Base-by-base conservation (phyloP, 1,140 invertebrate species). In the Saccostrea cuccullata region DNA sequence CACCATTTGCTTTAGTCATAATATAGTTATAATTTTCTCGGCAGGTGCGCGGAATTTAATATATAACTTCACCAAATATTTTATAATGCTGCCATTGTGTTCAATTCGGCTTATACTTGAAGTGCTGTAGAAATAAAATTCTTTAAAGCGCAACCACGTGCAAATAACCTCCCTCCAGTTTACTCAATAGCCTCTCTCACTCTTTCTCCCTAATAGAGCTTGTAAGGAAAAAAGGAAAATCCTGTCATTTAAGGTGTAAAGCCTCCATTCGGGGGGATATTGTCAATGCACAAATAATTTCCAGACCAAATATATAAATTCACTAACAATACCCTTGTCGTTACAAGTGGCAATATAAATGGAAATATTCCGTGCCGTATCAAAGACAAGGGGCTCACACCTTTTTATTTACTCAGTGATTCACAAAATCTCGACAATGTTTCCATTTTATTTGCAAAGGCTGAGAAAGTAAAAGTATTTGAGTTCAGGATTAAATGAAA, bases 361-460 rank as follows among this genome's bases (percentile, higher is more conserved):
- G 70, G 70, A 77, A 77, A 77, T 77, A 77, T 77, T 77, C 26
- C 70, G 70, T 77, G 70, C 70, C 30, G 70, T 77, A 77, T 77
- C 70, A 77, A 40, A 40, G 30, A 77, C 70, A 36, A 77, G 70
- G 13, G 70, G 26, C 70, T 77, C 70, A 77, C 70, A 77, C 70
- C 70, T 77, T 30, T 77, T 26, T 87, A 55, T 87, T 87, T 83
- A 83, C 86, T 83, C 83, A 83, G 82, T 87, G 86, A 87, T 82
- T 87, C 86, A 87, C 82, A 87, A 84, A 36, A 82, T 87, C 83
- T 87, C 86, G 67, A 67, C 47, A 83, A 83, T 83, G 86, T 87
- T 87, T 84, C 86, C 77, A 87, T 87, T 55, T 87, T 87, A 77
- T 77, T 77, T 77, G 70, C 70, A 30, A 77, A 77, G 70, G 70